phyloP scores from a whole-genome alignment of 2,113 vertebrate genomes.

The Rhineura floridana region DNA sequence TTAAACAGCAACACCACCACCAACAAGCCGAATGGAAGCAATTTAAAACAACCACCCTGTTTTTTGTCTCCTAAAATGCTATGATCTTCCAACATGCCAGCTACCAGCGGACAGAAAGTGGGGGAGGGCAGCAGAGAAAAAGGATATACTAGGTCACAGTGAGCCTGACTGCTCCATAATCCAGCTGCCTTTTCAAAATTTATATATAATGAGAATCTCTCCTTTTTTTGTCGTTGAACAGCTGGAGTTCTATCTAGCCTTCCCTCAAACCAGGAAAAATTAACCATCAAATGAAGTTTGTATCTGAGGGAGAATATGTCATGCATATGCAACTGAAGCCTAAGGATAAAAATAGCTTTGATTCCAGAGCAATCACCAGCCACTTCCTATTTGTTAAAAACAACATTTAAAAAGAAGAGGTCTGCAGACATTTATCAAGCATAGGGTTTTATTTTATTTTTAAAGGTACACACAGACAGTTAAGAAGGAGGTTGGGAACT shows the following conservation, averaged over 20 bases:
- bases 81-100: constrained; percentile 62
- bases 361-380: constrained; percentile 58
- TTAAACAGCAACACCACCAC: neutral
- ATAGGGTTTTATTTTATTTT: constrained; percentile 44
- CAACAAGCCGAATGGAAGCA: constrained; percentile 59
- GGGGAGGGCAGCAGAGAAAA: constrained; percentile 42
- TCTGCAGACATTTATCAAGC: neutral
- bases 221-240: constrained; percentile 6
- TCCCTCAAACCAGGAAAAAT: constrained; percentile 46
- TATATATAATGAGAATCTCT: constrained; percentile 9
- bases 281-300: constrained; percentile 65
- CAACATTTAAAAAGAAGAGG: constrained; percentile 50
- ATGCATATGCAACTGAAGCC: constrained; percentile 71
- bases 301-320: constrained; percentile 59
- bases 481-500: neutral
- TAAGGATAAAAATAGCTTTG: constrained; percentile 77
- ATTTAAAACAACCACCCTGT: constrained; percentile 48
- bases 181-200: constrained; percentile 35
- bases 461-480: constrained; percentile 29
- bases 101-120: constrained; percentile 69
- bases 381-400: constrained; percentile 79
- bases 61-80: constrained; percentile 77
- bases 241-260: constrained; percentile 63
- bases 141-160: constrained; percentile 50
- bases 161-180: constrained; percentile 58